These are phyloP conservation scores for Beaufortia kweichowensis DNA, from an alignment of 2,113 vertebrate species.

Conservation along the genomic window DNA sequence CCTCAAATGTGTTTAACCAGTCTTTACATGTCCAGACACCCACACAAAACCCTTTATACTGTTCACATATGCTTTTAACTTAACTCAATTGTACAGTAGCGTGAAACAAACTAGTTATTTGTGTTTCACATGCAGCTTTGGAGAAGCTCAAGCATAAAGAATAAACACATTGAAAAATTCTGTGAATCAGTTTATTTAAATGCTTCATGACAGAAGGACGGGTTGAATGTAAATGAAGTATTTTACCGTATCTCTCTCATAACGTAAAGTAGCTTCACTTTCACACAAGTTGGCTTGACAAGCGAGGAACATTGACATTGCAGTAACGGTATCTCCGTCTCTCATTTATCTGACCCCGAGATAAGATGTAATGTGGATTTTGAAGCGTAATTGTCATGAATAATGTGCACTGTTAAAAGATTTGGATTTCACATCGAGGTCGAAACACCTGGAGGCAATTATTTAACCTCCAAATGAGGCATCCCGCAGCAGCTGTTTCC, in stretches of 20 bases:
- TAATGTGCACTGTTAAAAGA: constrained; percentile 55
- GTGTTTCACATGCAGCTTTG: too few species aligned
- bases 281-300: not conserved
- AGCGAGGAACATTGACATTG: constrained; percentile 15
- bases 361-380: constrained; percentile 55
- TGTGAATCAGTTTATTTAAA: not conserved
- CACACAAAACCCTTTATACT: constrained; percentile 13
- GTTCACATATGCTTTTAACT: constrained; percentile 15
- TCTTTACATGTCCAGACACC: constrained; percentile 36
- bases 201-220: not conserved
- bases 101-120: not conserved
- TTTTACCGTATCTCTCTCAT: too few species aligned
- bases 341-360: constrained; percentile 37
- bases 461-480: constrained; percentile 59
- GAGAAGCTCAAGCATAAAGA: too few species aligned
- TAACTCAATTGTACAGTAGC: constrained; percentile 21
- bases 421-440: constrained; percentile 65
- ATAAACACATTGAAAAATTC: too few species aligned
- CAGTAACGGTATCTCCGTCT: constrained; percentile 38
- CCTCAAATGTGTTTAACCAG: constrained; percentile 39
- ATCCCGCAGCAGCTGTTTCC: constrained; percentile 65
- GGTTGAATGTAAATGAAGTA: too few species aligned
- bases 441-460: constrained; percentile 69
- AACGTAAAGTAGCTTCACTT: not conserved
- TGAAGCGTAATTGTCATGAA: constrained; percentile 54